Evolutionary conservation across 53 echinoderm and acorn worm species (phyloP), one percentile per base, ranked within the genome.

Genomic region (Crossaster papposus): DNA sequence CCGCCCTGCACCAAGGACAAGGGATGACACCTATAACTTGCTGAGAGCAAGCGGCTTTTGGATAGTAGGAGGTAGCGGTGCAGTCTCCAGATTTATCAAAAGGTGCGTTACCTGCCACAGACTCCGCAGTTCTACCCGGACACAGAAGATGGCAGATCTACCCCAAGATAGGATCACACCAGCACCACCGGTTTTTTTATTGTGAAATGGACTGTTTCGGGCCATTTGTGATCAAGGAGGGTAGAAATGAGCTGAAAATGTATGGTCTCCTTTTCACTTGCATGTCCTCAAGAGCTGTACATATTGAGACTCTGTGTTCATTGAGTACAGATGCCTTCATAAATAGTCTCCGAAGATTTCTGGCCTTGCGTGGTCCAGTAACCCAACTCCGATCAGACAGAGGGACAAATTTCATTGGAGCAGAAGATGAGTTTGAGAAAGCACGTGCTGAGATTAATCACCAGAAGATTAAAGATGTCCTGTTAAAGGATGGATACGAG

Each of bases 371-470:
- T 65, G 95, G 92, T 34, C 92, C 92, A 37, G 63, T 95, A 31
- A 89, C 91, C 28, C 83, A 88, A 44, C 83, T 95, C 30, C 38
- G 92, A 26, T 95, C 93, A 1, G 95, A 93, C 70, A 50, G 77
- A 44, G 93, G 95, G n/a, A 93, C 89, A 7, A 91, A 92, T 64
- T 93, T 95, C 74, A 81, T 95, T 24, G 93, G 93, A 29, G 95
- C 92, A 20, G 37, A 65, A 70, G 44, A 17, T 24, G 82, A 86
- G 78, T 68, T 92, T 14, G 77, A 64, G 28, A 64, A 68, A 64
- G 80, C 74, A 4, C 30, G 51, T 36, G 51, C 22, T 37, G 75
- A 94, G 70, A 88, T 82, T 35, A 78, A 94, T 55, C 84, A 70
- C 34, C 68, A 83, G 51, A 70, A 51, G n/a, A 81, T 94, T 2